Evolutionary conservation across 2,888 invertebrate species (phyloP), one percentile per base, ranked within the genome.

Genomic region (Congeria kusceri): DNA sequence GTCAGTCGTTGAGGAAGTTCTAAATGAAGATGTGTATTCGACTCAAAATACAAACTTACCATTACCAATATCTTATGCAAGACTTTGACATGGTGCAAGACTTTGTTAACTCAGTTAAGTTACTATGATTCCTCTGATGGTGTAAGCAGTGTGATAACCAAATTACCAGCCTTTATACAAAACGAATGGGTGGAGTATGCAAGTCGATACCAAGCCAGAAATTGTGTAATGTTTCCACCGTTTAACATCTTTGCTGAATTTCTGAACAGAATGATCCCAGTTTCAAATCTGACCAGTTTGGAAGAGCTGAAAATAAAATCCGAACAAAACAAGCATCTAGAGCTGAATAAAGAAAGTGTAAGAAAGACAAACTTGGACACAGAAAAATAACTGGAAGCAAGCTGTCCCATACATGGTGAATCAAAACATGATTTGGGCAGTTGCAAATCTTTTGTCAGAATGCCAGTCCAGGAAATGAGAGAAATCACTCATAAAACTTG

Each of bases 81-180:
- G 32, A 32, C 4, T 7, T 7, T 7, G 32, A 32, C 4, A 32
- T 7, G 32, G 5, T 32, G 32, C 11, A 32, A 7, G 32, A 32
- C 11, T 11, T 32, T 7, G 32, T 11, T 32, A 11, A 32, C 11
- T 32, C 11, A 32, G 11, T 27, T 66, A n/a, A 11, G 20, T 18
- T 66, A 32, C 23, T 67, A 39, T 29, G 28, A 67, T 25, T 58
- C 67, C n/a, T 58, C 67, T 7, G 25, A 27, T 25, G 67, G 32
- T 9, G 67, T 67, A 1, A 39, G 44, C 18, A 23, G 25, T 27
- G 23, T 67, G 3, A 25, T 58, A 1, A 18, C 1, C 11, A 62
- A 44, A 44, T 46, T 67, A 25, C 58, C 67, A 18, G 5, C 23
- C 7, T 58, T 44, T 20, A 39, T 67, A 0, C 62, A 62, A 20